Evolutionary conservation across 2,888 invertebrate genomes (phyloP), one percentile per base, ranked within the genome.

Genomic region (Agapetus fuscipes): DNA sequence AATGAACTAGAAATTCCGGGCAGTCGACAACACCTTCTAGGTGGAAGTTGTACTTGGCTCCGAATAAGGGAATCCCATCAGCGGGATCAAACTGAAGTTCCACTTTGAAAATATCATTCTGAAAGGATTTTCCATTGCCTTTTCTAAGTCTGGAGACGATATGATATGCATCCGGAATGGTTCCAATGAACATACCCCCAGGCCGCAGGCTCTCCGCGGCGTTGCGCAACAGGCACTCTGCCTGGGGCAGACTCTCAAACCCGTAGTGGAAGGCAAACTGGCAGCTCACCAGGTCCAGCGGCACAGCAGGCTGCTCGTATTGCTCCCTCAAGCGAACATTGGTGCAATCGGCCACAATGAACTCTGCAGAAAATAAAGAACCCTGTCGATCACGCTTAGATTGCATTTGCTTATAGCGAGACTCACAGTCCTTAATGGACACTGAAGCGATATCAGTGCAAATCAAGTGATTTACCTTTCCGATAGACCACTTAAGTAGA

Each of bases 261-360:
- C 87, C 83, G 57, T 99, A 99, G 65, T 99, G 98, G 58, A 98
- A 84, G 14, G 95, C 90, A 74, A 99, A 99, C 63, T 99, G 98
- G 58, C 95, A 95, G 58, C 94, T 95, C 1, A 89, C 89, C 28
- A 98, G 56, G 60, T 98, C 89, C 54, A 97, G 76, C 52, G 78
- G 74, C 41, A 83, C 74, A 14, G 82, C 80, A 2, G 84, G 77
- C 60, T 93, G 83, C 53, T 72, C 71, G 58, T 83, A 90, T 51
- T 80, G 79, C 56, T 82, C 79, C 34, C 83, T 69, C n/a, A 89
- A 63, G 14, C 80, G 72, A 45, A 80, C 78, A 71, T 83, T 83
- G n/a, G 93, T 86, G 53, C 91, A 89, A 62, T 98, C 97, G 27
- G 88, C 88, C 17, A 83, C 75, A 51, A 96, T 81, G 57, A 95